phyloP scores from a whole-genome alignment of 2,113 vertebrate species.

The Ariopsis seemanni region DNA sequence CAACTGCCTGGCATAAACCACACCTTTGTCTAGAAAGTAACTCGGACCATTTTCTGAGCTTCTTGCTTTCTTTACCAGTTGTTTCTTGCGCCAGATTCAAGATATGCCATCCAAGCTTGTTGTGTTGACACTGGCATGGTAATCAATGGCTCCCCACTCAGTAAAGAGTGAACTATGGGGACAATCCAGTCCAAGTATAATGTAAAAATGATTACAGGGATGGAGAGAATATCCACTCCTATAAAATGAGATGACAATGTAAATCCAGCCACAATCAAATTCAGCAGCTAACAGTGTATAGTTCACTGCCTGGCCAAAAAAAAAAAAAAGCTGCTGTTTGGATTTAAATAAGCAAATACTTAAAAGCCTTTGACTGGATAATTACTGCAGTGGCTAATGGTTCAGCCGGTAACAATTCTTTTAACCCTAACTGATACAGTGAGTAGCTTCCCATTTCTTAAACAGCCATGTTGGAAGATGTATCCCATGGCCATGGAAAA shows the following conservation, averaged over 20 bases:
- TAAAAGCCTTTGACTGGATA: too few relatives aligned
- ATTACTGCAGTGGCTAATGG: too few relatives aligned
- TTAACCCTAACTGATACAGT: too few relatives aligned
- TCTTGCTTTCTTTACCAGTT: background rate
- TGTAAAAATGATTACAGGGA: background rate
- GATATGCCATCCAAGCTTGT: background rate
- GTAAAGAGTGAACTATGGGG: background rate
- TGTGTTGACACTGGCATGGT: background rate
- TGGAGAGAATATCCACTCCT: background rate
- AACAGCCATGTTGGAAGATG: too few relatives aligned
- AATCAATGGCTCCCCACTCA: background rate
- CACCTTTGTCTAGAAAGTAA: background rate
- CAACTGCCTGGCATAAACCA: background rate
- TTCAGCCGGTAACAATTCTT: too few relatives aligned
- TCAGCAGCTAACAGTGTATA: background rate
- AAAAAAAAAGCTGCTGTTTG: too few relatives aligned
- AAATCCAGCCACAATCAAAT: too few relatives aligned
- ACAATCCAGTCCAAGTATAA: background rate
- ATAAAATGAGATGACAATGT: background rate
- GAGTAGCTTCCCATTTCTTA: too few relatives aligned
- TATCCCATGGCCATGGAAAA: too few relatives aligned
- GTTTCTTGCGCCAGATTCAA: background rate
- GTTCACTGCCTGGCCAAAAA: too few relatives aligned
- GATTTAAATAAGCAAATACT: too few relatives aligned
- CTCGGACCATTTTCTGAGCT: background rate